Conservation (phyloP, 1,140 invertebrate species). For the Leptopilina clavipes region DNA sequence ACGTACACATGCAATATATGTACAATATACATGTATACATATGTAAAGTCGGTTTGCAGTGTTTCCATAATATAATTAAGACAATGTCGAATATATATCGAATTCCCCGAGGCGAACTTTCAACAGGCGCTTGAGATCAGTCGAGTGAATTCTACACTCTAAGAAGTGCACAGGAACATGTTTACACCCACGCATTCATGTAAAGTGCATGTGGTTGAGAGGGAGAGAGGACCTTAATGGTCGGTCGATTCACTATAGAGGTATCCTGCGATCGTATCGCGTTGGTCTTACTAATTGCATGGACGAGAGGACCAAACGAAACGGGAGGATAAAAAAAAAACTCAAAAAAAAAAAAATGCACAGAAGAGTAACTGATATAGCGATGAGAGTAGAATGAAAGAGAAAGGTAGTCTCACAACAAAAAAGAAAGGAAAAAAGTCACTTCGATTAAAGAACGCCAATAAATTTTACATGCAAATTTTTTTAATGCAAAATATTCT, state of each 20-base stretch:
- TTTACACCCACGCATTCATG: conserved; percentile 12
- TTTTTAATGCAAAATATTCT: neutral
- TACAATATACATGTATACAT: neutral
- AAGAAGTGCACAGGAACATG: neutral
- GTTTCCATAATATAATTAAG: conserved; percentile 1
- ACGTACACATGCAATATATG: too few species aligned
- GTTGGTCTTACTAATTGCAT: conserved; percentile 60
- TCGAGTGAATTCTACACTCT: neutral
- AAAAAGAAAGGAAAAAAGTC: conserved; percentile 34
- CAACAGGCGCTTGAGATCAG: conserved; percentile 5
- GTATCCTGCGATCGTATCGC: conserved; percentile 56
- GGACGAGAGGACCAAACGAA: conserved; percentile 39
- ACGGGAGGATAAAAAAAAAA: conserved; percentile 34
- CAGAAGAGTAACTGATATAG: neutral
- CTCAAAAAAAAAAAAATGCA: too few species aligned
- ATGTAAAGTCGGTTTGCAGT: neutral
- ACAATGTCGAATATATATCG: neutral
- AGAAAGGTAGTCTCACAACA: neutral
- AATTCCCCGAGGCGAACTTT: neutral
- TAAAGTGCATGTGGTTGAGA: neutral
- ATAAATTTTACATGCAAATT: conserved; percentile 15
- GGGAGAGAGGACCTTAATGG: conserved; percentile 43
- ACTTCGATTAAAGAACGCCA: conserved; percentile 15
- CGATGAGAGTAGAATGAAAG: conserved; percentile 44
- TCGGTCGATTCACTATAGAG: conserved; percentile 39